phyloP scores from a whole-genome alignment of 2,888 invertebrate genomes.

The Mythimna ferrago region DNA sequence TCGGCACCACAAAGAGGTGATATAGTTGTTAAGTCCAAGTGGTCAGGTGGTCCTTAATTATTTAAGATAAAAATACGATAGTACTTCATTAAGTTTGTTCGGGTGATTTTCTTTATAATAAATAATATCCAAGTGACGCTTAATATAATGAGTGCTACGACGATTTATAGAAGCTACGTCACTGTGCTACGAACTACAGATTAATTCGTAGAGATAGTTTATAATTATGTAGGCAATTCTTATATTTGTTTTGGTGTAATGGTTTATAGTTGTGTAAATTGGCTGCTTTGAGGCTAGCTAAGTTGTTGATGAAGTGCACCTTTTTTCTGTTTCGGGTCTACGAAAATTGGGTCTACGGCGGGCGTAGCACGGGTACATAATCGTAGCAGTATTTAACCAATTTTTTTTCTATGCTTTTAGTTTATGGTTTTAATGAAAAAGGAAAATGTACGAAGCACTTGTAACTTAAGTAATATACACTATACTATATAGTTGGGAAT shows the following conservation, averaged over 20 bases:
- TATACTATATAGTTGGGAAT: too few species aligned
- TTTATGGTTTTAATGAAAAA: neutral
- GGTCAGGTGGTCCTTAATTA: constrained; percentile 87
- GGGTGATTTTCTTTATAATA: constrained; percentile 77
- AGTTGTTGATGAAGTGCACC: constrained; percentile 23
- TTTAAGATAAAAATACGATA: constrained; percentile 86
- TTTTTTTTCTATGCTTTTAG: neutral
- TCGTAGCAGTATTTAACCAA: constrained; percentile 7
- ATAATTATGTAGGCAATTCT: constrained; percentile 6
- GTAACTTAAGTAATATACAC: too few species aligned
- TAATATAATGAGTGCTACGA: constrained; percentile 71
- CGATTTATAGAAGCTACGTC: constrained; percentile 68
- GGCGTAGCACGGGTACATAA: constrained; percentile 33
- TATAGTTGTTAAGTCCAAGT: constrained; percentile 81
- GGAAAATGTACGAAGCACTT: neutral
- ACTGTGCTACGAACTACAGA: constrained; percentile 26
- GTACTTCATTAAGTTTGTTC: constrained; percentile 82
- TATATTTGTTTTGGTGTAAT: constrained; percentile 32
- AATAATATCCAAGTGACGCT: constrained; percentile 76
- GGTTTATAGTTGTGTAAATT: constrained; percentile 12
- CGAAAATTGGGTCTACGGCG: constrained; percentile 46
- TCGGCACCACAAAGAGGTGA: constrained; percentile 83
- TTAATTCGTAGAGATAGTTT: constrained; percentile 42
- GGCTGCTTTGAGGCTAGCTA: constrained; percentile 10
- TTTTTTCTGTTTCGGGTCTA: constrained; percentile 32